Evolutionary conservation across 35 echinoderm and acorn worm species (phyloP).

Genomic region (Hemicentrotus pulcherrimus): DNA sequence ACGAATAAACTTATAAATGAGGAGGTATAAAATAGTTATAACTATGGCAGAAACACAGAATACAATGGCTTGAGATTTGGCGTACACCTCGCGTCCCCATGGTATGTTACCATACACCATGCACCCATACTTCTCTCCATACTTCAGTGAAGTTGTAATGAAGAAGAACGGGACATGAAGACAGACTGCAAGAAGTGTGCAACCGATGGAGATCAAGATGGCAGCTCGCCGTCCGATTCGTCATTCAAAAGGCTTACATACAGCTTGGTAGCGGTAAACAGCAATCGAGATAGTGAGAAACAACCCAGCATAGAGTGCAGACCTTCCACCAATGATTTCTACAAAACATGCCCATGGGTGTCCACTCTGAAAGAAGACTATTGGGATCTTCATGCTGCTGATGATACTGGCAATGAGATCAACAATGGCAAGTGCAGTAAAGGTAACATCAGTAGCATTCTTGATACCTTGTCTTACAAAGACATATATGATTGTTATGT

Average conservation of each 20-base stretch:
- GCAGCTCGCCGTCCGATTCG: background rate
- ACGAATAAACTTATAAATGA: constrained; percentile 11
- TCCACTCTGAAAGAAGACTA: background rate
- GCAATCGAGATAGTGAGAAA: constrained; percentile 36
- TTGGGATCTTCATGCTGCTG: background rate
- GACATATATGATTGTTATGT: background rate
- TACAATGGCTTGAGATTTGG: background rate
- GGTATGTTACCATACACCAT: constrained; percentile 3
- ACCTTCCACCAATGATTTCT: background rate
- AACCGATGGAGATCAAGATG: background rate
- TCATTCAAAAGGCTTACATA: background rate
- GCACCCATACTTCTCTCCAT: background rate
- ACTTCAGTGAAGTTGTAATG: background rate
- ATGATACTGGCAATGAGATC: constrained; percentile 25
- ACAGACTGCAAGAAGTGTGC: background rate
- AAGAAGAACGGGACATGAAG: constrained; percentile 19
- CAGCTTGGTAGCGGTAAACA: background rate
- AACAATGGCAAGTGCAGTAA: constrained; percentile 31
- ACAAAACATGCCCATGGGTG: constrained; percentile 8
- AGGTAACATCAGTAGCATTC: constrained; percentile 27
- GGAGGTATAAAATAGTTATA: background rate
- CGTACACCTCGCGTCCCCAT: constrained; percentile 14
- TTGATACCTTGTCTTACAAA: background rate
- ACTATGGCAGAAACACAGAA: constrained; percentile 2
- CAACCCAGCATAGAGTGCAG: background rate